Conservation (phyloP, 1,140 invertebrate species). For the Achroia grisella region DNA sequence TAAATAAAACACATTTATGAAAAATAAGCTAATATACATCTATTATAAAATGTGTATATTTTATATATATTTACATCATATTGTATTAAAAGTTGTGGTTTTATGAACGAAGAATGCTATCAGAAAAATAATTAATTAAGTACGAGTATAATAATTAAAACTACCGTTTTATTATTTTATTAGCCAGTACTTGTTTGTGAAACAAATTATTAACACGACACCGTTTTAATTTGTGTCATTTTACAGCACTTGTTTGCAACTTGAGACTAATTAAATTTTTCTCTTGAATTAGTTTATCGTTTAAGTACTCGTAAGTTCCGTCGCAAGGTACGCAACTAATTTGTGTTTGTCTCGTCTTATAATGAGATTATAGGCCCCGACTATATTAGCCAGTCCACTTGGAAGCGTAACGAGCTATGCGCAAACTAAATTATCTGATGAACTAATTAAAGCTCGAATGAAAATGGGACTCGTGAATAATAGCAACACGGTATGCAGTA, state of each 20-base stretch:
- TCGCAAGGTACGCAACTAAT: slow-evolving; percentile 22
- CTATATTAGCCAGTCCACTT: slow-evolving; percentile 45
- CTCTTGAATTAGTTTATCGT: neutral
- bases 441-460: slow-evolving; percentile 39
- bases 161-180: too few species aligned
- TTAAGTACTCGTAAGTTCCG: slow-evolving; percentile 4
- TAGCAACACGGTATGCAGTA: slow-evolving; percentile 3
- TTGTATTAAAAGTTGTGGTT: too few species aligned
- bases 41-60: too few species aligned
- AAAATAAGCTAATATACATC: too few species aligned
- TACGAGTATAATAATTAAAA: too few species aligned
- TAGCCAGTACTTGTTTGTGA: too few species aligned
- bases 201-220: neutral
- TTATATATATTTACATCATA: too few species aligned
- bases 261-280: neutral
- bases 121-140: too few species aligned
- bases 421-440: slow-evolving; percentile 52
- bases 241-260: neutral
- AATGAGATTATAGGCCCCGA: slow-evolving; percentile 50
- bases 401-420: slow-evolving; percentile 37
- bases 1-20: too few species aligned
- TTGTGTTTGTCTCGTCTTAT: slow-evolving; percentile 46
- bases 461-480: slow-evolving; percentile 25
- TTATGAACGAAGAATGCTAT: too few species aligned
- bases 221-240: neutral